phyloP scores from a whole-genome alignment of 2,797 vertebrate species.

The Acrossocheilus wenchowensis region DNA sequence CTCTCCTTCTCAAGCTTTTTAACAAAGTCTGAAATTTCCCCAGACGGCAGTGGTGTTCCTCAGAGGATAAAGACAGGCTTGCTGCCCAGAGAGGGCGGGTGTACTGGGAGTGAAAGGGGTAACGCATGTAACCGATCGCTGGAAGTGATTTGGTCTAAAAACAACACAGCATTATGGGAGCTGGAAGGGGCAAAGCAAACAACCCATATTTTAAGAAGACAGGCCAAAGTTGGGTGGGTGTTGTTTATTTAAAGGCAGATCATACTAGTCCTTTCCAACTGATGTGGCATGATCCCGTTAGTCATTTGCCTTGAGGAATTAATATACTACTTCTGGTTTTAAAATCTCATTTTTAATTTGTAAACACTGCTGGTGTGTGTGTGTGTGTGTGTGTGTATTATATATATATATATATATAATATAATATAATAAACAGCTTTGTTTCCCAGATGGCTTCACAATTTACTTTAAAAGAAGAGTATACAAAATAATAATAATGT shows the following conservation, averaged over 20 bases:
- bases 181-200: conserved; percentile 91
- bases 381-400: too few species aligned
- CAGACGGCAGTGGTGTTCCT: conserved; percentile 81
- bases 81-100: conserved; percentile 81
- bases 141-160: conserved; percentile 96
- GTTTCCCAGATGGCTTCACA: too few species aligned
- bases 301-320: background rate
- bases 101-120: conserved; percentile 77
- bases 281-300: background rate
- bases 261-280: conserved; percentile 27
- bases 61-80: conserved; percentile 87
- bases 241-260: conserved; percentile 60
- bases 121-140: conserved; percentile 86
- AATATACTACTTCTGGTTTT: background rate
- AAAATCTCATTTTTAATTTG: background rate
- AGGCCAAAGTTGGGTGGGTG: conserved; percentile 40
- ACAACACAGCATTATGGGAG: conserved; percentile 93
- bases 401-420: too few species aligned
- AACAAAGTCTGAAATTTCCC: conserved; percentile 85
- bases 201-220: conserved; percentile 86
- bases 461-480: background rate
- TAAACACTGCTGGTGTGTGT: background rate
- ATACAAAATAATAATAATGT: background rate
- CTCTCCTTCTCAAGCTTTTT: conserved; percentile 66
- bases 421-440: too few species aligned